Evolutionary conservation across 2,797 vertebrate genomes (phyloP).

Genomic region (Bryconaethiops microstoma): DNA sequence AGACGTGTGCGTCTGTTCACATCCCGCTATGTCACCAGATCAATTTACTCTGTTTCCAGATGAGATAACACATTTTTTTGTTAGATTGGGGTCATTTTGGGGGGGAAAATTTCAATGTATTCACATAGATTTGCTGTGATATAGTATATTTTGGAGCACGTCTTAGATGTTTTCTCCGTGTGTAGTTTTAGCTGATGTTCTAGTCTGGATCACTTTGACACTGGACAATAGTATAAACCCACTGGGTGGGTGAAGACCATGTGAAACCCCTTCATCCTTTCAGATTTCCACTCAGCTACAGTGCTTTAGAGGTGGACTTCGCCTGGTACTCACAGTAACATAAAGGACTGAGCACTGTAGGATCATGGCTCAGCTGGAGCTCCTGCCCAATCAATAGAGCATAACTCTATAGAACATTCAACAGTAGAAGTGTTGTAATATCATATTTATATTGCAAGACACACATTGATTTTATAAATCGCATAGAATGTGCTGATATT

Average conservation of each 20-base stretch:
- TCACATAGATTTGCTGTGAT: background rate
- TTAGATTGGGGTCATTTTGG: background rate
- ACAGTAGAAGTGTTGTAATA: too few species aligned
- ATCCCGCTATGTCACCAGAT: background rate
- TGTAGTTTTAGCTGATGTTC: too few species aligned
- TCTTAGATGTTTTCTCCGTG: too few species aligned
- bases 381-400: background rate
- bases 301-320: background rate
- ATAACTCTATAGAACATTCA: background rate
- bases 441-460: too few species aligned
- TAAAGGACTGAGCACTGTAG: background rate
- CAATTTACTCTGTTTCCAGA: background rate
- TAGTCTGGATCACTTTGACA: too few species aligned
- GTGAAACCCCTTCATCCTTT: background rate
- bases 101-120: background rate
- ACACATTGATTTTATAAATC: too few species aligned
- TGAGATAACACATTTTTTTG: background rate
- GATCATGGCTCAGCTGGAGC: background rate
- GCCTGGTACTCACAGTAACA: background rate
- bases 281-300: background rate
- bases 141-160: too few species aligned
- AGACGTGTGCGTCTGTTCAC: background rate
- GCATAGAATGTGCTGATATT: too few species aligned
- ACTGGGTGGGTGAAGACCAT: background rate
- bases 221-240: background rate